These are phyloP conservation scores for Puma concolor DNA, from an alignment of 2,113 vertebrate genomes.

Conservation along the genomic window DNA sequence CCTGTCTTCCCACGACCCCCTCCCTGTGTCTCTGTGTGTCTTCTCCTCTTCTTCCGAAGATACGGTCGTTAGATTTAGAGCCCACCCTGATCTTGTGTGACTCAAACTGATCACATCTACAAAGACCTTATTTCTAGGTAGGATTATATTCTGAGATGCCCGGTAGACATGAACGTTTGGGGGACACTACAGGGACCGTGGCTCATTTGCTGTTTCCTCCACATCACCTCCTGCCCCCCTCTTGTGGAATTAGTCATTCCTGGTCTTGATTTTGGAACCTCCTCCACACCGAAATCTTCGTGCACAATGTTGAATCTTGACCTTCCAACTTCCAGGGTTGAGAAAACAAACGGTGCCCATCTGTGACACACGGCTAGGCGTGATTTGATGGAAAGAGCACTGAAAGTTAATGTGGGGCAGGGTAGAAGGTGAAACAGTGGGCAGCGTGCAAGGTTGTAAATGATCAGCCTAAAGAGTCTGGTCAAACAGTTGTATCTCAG, in stretches of 20 bases:
- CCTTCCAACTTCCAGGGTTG: not conserved
- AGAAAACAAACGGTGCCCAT: not conserved
- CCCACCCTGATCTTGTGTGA: rapidly evolving
- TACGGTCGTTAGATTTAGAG: rapidly evolving
- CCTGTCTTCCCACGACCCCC: not conserved
- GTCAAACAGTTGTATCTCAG: not conserved
- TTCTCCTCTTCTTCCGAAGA: not conserved
- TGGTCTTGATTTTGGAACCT: not conserved
- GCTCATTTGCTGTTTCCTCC: no score
- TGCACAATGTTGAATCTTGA: not conserved
- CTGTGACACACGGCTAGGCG: not conserved
- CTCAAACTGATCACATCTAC: not conserved
- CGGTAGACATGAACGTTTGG: not conserved
- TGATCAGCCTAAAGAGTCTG: no score
- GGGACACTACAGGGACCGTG: rapidly evolving
- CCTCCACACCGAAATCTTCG: not conserved
- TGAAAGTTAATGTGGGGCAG: not conserved
- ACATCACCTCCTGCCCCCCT: rapidly evolving
- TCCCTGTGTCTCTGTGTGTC: not conserved
- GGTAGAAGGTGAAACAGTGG: not conserved
- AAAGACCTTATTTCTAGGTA: not conserved
- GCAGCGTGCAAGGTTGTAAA: not conserved
- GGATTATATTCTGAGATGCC: not conserved
- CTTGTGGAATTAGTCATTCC: not conserved
- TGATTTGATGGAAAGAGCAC: not conserved